phyloP scores from a whole-genome alignment of 2,888 invertebrate species.

The Perdita meconis region DNA sequence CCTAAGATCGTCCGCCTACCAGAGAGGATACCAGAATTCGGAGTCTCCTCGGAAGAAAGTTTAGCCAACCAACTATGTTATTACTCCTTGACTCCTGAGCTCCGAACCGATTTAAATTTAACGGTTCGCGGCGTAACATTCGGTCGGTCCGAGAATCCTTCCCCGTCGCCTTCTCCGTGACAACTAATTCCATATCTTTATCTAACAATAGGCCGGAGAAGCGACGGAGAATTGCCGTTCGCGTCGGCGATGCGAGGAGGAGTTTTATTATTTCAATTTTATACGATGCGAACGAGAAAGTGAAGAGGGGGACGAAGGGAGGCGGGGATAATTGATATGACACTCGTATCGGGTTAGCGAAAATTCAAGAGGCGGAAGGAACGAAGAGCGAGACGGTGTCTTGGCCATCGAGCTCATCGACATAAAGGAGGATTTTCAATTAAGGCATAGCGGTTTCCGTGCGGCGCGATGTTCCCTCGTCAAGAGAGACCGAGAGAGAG shows the following conservation, averaged over 20 bases:
- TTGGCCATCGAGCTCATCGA: slow-evolving; percentile 21
- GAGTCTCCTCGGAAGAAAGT: slow-evolving; percentile 43
- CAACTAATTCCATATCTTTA: too few relatives aligned
- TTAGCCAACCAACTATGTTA: slow-evolving; percentile 29
- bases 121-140: too few relatives aligned
- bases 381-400: slow-evolving; percentile 2
- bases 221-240: too few relatives aligned
- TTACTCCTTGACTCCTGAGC: slow-evolving; percentile 4
- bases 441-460: slow-evolving; percentile 38
- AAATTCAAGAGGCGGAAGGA: not conserved
- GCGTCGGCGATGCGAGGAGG: too few relatives aligned
- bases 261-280: not conserved
- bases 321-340: slow-evolving; percentile 5
- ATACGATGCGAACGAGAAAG: too few relatives aligned
- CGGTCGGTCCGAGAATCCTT: too few relatives aligned
- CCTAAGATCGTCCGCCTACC: slow-evolving; percentile 45
- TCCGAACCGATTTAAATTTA: not conserved
- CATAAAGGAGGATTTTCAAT: slow-evolving; percentile 51
- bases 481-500: not conserved
- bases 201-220: too few relatives aligned
- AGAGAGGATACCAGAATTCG: slow-evolving; percentile 23
- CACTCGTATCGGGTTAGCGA: not conserved
- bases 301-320: not conserved
- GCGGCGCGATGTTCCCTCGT: too few relatives aligned
- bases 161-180: too few relatives aligned